Base-by-base conservation (phyloP, 2,113 vertebrate genomes). In the Orthonyx spaldingii region DNA sequence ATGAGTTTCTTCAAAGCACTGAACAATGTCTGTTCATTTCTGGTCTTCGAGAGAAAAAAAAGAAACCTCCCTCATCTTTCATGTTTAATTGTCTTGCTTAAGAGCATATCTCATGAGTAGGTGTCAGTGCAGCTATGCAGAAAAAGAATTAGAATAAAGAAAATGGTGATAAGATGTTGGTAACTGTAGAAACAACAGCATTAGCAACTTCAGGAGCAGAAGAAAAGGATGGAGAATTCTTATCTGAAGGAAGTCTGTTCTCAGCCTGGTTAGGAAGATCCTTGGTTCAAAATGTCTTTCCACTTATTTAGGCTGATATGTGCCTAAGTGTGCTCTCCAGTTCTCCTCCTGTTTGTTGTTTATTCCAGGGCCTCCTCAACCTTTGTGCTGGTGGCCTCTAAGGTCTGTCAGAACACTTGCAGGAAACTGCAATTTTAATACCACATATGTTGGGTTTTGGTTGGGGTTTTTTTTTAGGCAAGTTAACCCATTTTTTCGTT, bases 151-250 rank as follows among this genome's bases (percentile, higher is more conserved):
- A 66, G 16, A 66, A 35, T 72, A 28, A 53, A 70, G 33, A 24
- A 10, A 32, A 35, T 0, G 0, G 7, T 68, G 57, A 14, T 35
- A 16, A n/a, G 16, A 6, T 63, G 44, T 15, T 32, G 27, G 33
- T 23, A 60, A 21, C 16, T 21, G 3, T 39, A 53, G 13, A 60
- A 89, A 68, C 2, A 56, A 12, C 7, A 61, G 23, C 23, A 39
- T 30, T 22, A 52, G 16, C 14, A 35, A 2, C 46, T 89, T 47
- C 14, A 49, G 16, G n/a, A 27, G 30, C 3, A 63, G 42, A 55
- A 30, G 30, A n/a, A 61, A 50, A 13, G 20, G 9, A 21, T 35
- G 17, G 20, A 18, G 21, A 76, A 61, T 72, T 88, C 13, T 27
- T n/a, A 0, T 60, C 13, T 53, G 8, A 59, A 66, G 61, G 13